Evolutionary conservation across 2,113 vertebrate genomes (phyloP), one percentile per base, ranked within the genome.

Genomic region (Fregetta grallaria): DNA sequence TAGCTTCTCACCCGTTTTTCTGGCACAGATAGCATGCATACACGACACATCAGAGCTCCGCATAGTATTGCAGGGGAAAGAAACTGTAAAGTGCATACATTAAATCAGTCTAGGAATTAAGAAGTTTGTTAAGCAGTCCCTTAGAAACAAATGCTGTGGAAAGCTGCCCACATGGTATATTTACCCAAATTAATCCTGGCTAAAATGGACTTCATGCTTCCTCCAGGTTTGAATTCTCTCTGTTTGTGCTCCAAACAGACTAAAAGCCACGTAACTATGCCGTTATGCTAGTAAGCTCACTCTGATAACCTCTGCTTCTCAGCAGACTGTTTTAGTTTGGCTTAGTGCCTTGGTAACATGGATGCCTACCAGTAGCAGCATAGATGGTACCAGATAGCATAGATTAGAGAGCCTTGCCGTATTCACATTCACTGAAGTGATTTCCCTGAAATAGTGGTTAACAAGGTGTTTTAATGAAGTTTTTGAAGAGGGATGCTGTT

Each of bases 381-480:
- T 0, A 67, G 21, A 63, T 40, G 22, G 27, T 40, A 65, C 10
- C 72, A 36, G 25, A 56, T 1, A 34, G 29, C 40, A 45, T 1
- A 44, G 36, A 49, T 53, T 68, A n/a, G 7, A 79, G 10, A 36
- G 34, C 32, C 27, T 42, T 63, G 42, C 18, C n/a, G 45, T 11
- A 79, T 49, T 42, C 29, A 55, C 1, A 0, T 25, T 62, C 22
- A 73, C 1, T 22, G 32, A 88, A 92, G 27, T 0, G 0, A 80
- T 14, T 74, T 92, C 42, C n/a, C 26, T 30, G 15, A 47, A 78
- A 38, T 1, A 26, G n/a, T 26, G 30, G 34, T 63, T 78, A 90
- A 20, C 38, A 30, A 55, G 26, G 47, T 13, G 8, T 47, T 68
- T 68, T 11, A 68, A 22, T 36, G 5, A 79, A 49, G 19, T 18